Evolutionary conservation across 1,140 invertebrate genomes (phyloP).

Genomic region (Drosophila ogumai): DNA sequence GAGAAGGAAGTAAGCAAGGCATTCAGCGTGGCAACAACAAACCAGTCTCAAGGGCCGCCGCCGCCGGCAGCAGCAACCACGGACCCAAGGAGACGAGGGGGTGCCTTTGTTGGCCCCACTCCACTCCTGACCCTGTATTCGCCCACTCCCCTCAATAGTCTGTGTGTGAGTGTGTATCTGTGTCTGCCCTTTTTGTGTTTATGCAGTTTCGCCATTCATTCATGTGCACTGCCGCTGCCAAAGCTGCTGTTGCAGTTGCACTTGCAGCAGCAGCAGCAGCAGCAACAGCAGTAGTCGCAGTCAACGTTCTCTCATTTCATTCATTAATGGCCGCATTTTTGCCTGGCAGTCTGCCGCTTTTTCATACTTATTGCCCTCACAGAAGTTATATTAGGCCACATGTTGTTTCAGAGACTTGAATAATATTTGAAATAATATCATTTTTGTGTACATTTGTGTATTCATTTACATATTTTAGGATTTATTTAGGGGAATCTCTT

Average conservation of each 20-base stretch:
- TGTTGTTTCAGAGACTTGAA: not conserved
- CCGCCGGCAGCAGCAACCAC: conserved; percentile 7
- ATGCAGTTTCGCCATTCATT: conserved; percentile 72
- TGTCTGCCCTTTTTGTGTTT: conserved; percentile 57
- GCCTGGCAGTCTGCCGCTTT: conserved; percentile 45
- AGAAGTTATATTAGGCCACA: conserved; percentile 19
- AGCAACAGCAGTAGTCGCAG: conserved; percentile 23
- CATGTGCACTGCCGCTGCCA: conserved; percentile 48
- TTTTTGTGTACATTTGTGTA: no score
- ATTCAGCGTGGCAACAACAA: conserved; percentile 35
- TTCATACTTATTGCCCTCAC: conserved; percentile 31
- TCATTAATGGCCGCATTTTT: conserved; percentile 76
- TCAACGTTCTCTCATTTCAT: conserved; percentile 65
- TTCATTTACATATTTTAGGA: no score
- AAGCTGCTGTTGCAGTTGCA: conserved; percentile 37
- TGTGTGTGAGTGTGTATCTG: conserved; percentile 40
- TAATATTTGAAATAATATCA: not conserved
- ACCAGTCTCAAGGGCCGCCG: conserved; percentile 49
- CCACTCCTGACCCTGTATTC: not conserved
- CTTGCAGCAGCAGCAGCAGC: conserved; percentile 4
- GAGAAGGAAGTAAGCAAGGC: conserved; percentile 59
- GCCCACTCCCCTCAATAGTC: conserved; percentile 8
- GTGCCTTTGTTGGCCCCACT: conserved; percentile 30
- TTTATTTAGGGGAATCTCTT: no score
- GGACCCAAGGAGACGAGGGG: conserved; percentile 6